Conservation (phyloP, 2,797 vertebrate species). For the Karalla daura region DNA sequence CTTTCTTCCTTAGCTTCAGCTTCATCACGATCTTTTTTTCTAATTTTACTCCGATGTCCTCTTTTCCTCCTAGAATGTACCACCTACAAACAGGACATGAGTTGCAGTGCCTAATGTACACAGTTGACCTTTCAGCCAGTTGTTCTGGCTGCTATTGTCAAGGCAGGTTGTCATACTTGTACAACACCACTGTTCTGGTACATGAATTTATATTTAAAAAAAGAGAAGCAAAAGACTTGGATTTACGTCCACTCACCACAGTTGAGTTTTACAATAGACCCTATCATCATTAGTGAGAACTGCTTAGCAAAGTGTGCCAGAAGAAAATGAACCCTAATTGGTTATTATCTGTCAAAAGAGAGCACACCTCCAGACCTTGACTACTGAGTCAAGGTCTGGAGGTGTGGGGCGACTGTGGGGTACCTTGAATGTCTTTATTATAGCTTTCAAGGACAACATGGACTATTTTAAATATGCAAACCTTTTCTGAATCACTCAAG, state of each 20-base stretch:
- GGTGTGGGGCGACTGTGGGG: too few species aligned
- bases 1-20: too few species aligned
- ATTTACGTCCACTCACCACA: background rate
- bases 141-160: background rate
- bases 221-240: background rate
- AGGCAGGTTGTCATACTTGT: background rate
- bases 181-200: too few species aligned
- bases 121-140: too few species aligned
- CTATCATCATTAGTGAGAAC: background rate
- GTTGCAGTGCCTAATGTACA: too few species aligned
- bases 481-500: background rate
- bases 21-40: too few species aligned
- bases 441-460: background rate
- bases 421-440: background rate
- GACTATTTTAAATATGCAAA: background rate
- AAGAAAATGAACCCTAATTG: background rate
- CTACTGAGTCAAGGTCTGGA: too few species aligned
- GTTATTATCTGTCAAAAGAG: background rate
- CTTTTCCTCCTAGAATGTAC: too few species aligned
- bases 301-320: background rate
- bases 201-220: background rate
- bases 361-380: background rate
- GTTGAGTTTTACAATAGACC: background rate
- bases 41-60: too few species aligned
- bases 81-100: too few species aligned